Conservation (phyloP, 1,140 invertebrate species). For the Elymnias hypermnestra region DNA sequence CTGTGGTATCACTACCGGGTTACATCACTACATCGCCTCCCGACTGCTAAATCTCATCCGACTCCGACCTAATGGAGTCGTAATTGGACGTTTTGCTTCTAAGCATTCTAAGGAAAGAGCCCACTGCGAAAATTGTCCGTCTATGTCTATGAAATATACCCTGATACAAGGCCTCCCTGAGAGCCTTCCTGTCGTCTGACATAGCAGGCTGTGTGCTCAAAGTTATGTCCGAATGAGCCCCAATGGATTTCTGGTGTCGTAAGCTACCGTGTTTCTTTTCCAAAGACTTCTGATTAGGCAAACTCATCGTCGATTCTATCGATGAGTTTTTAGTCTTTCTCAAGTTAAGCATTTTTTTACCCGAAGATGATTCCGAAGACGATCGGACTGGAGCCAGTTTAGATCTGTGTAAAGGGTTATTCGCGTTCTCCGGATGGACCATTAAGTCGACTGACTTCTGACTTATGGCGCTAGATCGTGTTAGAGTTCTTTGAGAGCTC, state of each 20-base stretch:
- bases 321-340: slow-evolving; percentile 72
- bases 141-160: slow-evolving; percentile 88
- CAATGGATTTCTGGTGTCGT: slow-evolving; percentile 68
- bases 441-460: slow-evolving; percentile 77
- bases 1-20: slow-evolving; percentile 51
- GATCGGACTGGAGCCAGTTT: slow-evolving; percentile 66
- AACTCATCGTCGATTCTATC: slow-evolving; percentile 72
- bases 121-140: slow-evolving; percentile 86
- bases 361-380: slow-evolving; percentile 59
- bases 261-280: slow-evolving; percentile 70
- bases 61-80: slow-evolving; percentile 82
- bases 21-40: slow-evolving; percentile 32
- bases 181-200: slow-evolving; percentile 82
- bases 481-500: slow-evolving; percentile 50
- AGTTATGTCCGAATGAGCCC: slow-evolving; percentile 72
- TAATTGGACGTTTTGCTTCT: slow-evolving; percentile 88
- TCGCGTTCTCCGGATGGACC: slow-evolving; percentile 58
- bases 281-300: slow-evolving; percentile 73
- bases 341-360: slow-evolving; percentile 65
- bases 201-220: slow-evolving; percentile 76
- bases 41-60: slow-evolving; percentile 72
- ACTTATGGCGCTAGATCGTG: slow-evolving; percentile 76
- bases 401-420: slow-evolving; percentile 67
- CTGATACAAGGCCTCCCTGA: slow-evolving; percentile 86
- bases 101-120: slow-evolving; percentile 87